phyloP scores from a whole-genome alignment of 2,888 invertebrate genomes.

The Elysia crispata region DNA sequence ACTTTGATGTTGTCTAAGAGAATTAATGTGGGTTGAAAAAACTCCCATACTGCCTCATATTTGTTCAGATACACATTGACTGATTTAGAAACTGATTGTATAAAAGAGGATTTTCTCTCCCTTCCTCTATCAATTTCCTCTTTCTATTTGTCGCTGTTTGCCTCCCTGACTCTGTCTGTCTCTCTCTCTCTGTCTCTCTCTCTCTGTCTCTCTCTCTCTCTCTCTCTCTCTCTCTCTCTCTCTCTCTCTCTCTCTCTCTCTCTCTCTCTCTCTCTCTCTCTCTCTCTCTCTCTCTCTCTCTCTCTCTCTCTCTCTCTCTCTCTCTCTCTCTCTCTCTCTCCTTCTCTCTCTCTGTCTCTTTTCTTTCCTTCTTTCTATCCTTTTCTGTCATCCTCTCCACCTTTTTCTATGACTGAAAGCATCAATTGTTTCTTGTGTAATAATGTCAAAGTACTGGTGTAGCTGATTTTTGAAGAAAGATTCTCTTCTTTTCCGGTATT shows the following conservation, averaged over 20 bases:
- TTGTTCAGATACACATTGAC: background rate
- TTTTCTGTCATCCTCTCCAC: too few relatives aligned
- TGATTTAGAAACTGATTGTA: too few relatives aligned
- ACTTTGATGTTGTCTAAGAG: constrained; percentile 40
- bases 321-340: too few relatives aligned
- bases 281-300: background rate
- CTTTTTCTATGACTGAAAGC: background rate
- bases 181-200: background rate
- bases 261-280: background rate
- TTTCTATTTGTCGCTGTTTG: constrained; percentile 16
- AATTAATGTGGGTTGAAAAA: background rate
- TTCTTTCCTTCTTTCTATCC: too few relatives aligned
- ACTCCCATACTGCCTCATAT: background rate
- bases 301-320: too few relatives aligned
- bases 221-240: constrained; percentile 15
- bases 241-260: background rate
- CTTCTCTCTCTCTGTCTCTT: too few relatives aligned
- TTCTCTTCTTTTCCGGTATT: too few relatives aligned
- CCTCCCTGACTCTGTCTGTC: background rate
- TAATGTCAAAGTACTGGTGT: too few relatives aligned
- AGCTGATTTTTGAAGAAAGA: too few relatives aligned
- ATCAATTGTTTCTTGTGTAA: background rate
- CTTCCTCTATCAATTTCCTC: constrained; percentile 1
- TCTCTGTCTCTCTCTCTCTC: constrained; percentile 33
- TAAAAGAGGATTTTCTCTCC: too few relatives aligned